Evolutionary conservation across 2,113 vertebrate species (phyloP).

Genomic region (Lasiurus cinereus): DNA sequence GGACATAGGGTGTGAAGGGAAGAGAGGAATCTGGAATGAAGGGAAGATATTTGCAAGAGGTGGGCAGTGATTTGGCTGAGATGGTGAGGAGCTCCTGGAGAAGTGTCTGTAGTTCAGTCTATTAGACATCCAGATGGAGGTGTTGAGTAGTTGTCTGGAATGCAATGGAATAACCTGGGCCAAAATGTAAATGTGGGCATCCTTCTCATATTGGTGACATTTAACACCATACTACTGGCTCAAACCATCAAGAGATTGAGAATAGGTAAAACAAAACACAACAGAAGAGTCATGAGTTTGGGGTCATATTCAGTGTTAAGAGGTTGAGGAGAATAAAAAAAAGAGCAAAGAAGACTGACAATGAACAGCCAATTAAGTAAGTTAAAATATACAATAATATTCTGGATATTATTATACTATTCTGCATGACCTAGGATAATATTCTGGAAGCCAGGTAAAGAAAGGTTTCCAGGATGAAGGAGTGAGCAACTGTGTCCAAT

Average conservation of each 20-base stretch:
- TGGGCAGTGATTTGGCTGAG: not conserved
- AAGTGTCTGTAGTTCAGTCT: not conserved
- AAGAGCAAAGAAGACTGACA: not conserved
- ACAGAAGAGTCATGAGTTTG: not conserved
- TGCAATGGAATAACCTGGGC: not conserved
- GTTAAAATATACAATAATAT: not conserved
- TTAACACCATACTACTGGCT: not conserved
- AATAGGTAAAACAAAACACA: not conserved
- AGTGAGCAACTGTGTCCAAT: not conserved
- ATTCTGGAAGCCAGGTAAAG: not conserved
- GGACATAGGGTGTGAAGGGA: not conserved
- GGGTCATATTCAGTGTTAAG: not conserved
- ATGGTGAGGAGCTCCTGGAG: not conserved
- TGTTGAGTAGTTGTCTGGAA: not conserved
- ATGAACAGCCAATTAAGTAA: not conserved
- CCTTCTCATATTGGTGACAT: not conserved
- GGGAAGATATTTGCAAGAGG: not conserved
- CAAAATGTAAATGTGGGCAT: too few relatives aligned
- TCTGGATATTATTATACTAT: not conserved
- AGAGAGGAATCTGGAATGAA: not conserved
- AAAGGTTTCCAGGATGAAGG: not conserved
- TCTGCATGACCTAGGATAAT: not conserved
- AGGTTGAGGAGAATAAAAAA: not conserved
- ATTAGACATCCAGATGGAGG: not conserved
- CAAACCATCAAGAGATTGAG: not conserved